phyloP scores from a whole-genome alignment of 2,888 invertebrate species.

The Caenorhabditis macrosperma region DNA sequence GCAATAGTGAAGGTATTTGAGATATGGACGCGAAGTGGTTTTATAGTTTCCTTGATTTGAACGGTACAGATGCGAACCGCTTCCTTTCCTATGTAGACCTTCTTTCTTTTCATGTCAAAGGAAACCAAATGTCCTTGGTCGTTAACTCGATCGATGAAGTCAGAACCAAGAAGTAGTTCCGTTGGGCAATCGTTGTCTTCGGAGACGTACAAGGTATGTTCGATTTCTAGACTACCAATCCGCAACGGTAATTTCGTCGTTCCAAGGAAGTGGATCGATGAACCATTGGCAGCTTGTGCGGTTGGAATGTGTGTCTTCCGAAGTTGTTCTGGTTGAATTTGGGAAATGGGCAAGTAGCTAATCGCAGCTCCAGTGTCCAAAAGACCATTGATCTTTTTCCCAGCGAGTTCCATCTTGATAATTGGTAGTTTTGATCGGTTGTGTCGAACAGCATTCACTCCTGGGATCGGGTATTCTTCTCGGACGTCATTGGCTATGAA shows the following conservation, averaged over 20 bases:
- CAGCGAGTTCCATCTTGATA: background rate
- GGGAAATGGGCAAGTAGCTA: background rate
- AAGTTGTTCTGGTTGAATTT: background rate
- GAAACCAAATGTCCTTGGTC: too few species aligned
- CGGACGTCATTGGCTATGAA: background rate
- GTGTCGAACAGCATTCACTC: background rate
- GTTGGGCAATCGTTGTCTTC: too few species aligned
- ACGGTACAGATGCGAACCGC: background rate
- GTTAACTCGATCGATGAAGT: too few species aligned
- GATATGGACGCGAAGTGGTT: background rate
- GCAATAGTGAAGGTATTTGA: background rate
- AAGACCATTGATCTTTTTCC: background rate
- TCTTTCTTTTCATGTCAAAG: too few species aligned
- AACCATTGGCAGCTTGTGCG: slow-evolving; percentile 4
- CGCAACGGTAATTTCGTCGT: background rate
- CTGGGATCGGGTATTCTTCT: background rate
- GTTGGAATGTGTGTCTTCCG: too few species aligned
- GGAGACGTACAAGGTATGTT: background rate
- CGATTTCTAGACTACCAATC: background rate
- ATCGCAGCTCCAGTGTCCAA: slow-evolving; percentile 2
- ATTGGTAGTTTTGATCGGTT: background rate
- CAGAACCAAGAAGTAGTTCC: too few species aligned
- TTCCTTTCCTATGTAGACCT: background rate
- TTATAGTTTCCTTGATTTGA: background rate
- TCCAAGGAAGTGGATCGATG: background rate